phyloP scores from a whole-genome alignment of 2,113 vertebrate genomes.

The Gymnorhina tibicen region DNA sequence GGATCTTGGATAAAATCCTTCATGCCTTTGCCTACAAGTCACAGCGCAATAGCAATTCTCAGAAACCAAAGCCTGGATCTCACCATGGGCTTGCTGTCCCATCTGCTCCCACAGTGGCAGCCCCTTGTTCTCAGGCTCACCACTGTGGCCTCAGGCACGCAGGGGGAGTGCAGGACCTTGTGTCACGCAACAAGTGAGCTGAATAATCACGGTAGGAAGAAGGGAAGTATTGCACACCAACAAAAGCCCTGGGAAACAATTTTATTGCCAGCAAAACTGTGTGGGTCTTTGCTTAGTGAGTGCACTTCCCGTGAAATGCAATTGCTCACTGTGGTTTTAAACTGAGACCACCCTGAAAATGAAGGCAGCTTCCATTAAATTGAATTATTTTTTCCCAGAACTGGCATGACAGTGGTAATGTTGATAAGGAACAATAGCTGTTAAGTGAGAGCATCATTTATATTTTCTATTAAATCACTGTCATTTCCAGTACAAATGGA shows the following conservation, averaged over 20 bases:
- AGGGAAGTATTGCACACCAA: neutral
- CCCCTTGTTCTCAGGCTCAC: fast-evolving
- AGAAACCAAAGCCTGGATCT: neutral
- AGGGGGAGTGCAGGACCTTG: neutral
- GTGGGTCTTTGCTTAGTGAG: neutral
- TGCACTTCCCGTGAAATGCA: neutral
- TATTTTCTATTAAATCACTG: neutral
- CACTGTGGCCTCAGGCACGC: neutral
- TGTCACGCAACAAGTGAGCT: neutral
- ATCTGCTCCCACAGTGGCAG: neutral
- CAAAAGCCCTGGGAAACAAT: neutral
- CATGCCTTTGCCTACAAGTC: fast-evolving
- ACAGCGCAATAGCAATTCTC: fast-evolving
- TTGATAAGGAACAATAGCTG: neutral
- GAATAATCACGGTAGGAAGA: neutral
- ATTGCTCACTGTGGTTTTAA: slow-evolving; percentile 30
- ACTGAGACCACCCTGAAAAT: neutral
- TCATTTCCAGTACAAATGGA: neutral
- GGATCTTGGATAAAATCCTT: neutral
- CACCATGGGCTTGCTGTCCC: neutral
- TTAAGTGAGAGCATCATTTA: neutral
- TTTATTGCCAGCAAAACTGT: neutral
- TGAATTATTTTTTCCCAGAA: neutral
- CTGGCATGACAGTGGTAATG: neutral
- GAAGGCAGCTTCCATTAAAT: slow-evolving; percentile 8